Evolutionary conservation across 2,888 invertebrate genomes (phyloP).

Genomic region (Atethmia centrago): DNA sequence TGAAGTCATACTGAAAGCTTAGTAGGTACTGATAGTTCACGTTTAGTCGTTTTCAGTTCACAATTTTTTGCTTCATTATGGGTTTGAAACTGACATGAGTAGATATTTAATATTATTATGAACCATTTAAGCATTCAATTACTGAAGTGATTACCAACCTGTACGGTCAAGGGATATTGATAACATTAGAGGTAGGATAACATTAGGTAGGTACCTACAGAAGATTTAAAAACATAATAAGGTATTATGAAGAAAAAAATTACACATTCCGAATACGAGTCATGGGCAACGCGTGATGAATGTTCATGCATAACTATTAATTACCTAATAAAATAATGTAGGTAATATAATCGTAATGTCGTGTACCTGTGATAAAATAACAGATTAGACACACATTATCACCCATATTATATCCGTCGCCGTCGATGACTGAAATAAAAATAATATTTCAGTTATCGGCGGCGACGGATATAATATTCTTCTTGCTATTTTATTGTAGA

Average conservation of each 20-base stretch:
- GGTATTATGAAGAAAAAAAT: background rate
- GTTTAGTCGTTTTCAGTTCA: background rate
- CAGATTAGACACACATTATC: constrained; percentile 38
- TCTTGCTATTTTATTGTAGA: background rate
- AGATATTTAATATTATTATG: background rate
- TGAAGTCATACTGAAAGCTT: background rate
- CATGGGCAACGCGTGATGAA: constrained; percentile 3
- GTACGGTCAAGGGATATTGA: background rate
- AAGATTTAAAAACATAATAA: background rate
- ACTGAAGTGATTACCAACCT: background rate
- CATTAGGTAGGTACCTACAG: no score
- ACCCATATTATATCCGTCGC: constrained; percentile 1
- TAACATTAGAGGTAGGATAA: no score
- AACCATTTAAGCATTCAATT: background rate
- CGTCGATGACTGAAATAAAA: background rate
- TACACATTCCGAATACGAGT: background rate
- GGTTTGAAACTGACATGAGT: background rate
- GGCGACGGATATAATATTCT: background rate
- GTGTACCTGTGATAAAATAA: constrained; percentile 10
- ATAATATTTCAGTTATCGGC: background rate
- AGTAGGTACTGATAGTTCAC: no score
- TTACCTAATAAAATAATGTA: constrained; percentile 29
- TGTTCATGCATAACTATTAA: constrained; percentile 12
- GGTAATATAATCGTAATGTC: constrained; percentile 10
- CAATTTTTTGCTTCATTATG: background rate